phyloP scores from a whole-genome alignment of 2,113 vertebrate species.

The Sporophila hypoxantha region DNA sequence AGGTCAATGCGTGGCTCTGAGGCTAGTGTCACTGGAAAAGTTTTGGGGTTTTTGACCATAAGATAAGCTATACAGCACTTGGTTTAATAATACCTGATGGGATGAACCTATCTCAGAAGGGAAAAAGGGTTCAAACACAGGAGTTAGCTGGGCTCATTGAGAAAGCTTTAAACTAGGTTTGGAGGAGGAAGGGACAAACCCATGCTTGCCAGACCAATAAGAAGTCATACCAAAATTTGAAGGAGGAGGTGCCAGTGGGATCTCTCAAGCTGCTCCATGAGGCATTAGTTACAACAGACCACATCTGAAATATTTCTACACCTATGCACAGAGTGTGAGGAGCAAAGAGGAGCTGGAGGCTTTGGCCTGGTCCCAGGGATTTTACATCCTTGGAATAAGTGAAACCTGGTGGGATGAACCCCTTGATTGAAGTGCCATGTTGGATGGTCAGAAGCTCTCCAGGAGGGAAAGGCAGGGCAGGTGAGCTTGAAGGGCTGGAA shows the following conservation, averaged over 20 bases:
- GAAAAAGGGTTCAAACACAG: neutral
- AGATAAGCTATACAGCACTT: neutral
- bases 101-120: neutral
- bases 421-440: neutral
- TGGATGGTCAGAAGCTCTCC: neutral
- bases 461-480: neutral
- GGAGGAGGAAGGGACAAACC: neutral
- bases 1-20: neutral
- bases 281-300: neutral
- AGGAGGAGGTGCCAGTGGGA: neutral
- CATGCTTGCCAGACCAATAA: neutral
- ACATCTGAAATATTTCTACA: neutral
- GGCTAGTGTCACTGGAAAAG: neutral
- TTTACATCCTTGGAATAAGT: neutral
- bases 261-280: neutral
- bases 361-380: neutral
- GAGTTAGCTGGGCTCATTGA: fast-evolving
- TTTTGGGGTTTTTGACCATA: neutral
- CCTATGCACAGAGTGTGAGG: neutral
- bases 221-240: neutral
- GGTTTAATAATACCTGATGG: neutral
- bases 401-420: neutral
- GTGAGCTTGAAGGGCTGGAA: neutral
- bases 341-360: neutral
- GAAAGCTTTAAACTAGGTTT: neutral